Evolutionary conservation across 2,888 invertebrate species (phyloP), one percentile per base, ranked within the genome.

Genomic region (Noctua pronuba): DNA sequence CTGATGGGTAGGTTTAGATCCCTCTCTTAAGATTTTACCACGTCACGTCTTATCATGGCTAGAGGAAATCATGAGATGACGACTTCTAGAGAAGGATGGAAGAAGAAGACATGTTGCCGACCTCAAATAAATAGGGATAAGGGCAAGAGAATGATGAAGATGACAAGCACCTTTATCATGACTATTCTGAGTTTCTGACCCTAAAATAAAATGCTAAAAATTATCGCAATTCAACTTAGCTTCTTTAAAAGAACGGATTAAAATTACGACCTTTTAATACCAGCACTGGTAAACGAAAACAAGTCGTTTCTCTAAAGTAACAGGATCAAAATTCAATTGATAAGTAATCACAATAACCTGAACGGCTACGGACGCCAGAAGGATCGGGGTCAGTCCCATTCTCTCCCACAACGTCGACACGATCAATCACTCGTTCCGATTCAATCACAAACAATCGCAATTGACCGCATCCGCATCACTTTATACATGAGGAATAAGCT

Each of bases 401-500:
- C 66, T 35, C 68, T 28, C 88, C 65, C 71, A 82, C 82, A 75
- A 67, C 71, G 66, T 68, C 79, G 67, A 86, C 85, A 74, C 80
- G 80, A 88, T 89, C 88, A 79, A 89, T 88, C 88, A 86, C 79
- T 75, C 80, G 80, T 64, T 77, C 79, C 89, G 87, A 89, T 88
- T 86, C 86, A 84, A 89, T 88, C 88, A 86, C 88, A 84, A 85
- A 88, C 88, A 88, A 89, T 88, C 70, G 79, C 87, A 89, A 89
- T 85, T 89, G 89, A 87, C 82, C 80, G 80, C 80, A 80, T 88
- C 89, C 88, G 85, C 86, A 81, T 68, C 85, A 77, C 81, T 85
- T 82, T 77, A 74, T 80, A 79, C 79, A 86, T 81, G 83, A 86
- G 80, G 77, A 87, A 83, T n/a, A n/a, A 80, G 69, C 80, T 80